These are phyloP conservation scores for Caloenas nicobarica DNA, from an alignment of 2,113 vertebrate genomes.

Conservation along the genomic window DNA sequence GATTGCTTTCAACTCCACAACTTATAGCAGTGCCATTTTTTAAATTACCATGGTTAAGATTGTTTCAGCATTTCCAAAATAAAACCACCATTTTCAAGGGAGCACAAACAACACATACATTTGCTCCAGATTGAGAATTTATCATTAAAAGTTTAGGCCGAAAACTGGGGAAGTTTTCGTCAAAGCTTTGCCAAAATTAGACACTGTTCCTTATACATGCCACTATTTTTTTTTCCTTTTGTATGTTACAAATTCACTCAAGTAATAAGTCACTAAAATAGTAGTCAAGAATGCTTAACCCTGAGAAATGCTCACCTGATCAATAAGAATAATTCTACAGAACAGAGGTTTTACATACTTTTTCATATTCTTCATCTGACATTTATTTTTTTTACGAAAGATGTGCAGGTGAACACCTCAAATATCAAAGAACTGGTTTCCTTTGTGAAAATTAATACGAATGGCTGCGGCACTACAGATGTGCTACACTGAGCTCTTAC, in stretches of 20 bases:
- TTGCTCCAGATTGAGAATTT: background rate
- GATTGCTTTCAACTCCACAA: constrained; percentile 24
- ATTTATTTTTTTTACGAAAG: background rate
- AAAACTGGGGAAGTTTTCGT: background rate
- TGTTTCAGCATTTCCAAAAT: constrained; percentile 69
- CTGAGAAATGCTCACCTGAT: background rate
- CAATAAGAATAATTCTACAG: background rate
- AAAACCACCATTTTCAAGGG: background rate
- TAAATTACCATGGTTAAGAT: constrained; percentile 63
- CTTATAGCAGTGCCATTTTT: constrained; percentile 47
- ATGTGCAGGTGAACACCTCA: background rate
- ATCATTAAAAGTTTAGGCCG: background rate
- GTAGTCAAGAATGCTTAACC: background rate
- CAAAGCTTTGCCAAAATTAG: background rate
- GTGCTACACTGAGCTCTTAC: background rate
- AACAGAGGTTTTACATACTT: background rate
- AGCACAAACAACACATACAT: background rate
- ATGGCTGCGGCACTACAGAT: background rate
- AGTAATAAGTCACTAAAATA: background rate
- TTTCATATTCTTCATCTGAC: background rate
- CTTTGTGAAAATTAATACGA: background rate
- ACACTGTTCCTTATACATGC: background rate
- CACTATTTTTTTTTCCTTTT: background rate
- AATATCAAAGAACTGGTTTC: background rate
- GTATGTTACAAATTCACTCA: background rate